Evolutionary conservation across 2,113 vertebrate species (phyloP).

Genomic region (Brachyhypopomus gauderio): DNA sequence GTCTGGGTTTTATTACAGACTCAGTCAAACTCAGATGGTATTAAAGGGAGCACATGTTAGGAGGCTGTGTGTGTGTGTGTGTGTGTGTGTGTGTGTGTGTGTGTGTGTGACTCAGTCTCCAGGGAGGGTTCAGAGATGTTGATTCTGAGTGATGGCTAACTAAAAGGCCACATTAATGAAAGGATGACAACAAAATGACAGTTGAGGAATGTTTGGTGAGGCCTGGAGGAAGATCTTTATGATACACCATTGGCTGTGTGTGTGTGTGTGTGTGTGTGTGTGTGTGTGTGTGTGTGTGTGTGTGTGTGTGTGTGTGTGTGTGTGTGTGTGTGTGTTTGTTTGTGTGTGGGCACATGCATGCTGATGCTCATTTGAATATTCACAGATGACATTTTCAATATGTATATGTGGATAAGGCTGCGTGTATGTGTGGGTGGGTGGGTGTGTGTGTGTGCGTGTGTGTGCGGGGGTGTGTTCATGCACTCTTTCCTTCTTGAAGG

Average conservation of each 20-base stretch:
- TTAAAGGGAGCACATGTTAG: constrained; percentile 1
- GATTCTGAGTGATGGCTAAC: constrained; percentile 38
- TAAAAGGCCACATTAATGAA: constrained; percentile 46
- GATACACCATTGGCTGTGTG: constrained; percentile 47
- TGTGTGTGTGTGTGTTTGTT: not conserved
- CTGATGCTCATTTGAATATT: too few species aligned
- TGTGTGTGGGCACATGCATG: not conserved
- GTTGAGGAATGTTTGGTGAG: constrained; percentile 27
- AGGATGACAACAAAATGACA: constrained; percentile 40
- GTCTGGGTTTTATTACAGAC: constrained; percentile 7
- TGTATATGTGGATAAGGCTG: not conserved
- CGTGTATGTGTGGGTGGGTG: not conserved
- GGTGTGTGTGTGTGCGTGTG: not conserved
- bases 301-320: not conserved
- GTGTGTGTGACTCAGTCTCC: constrained; percentile 27
- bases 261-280: constrained; percentile 18
- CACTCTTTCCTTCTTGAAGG: not conserved
- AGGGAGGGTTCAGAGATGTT: constrained; percentile 18
- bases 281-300: not conserved
- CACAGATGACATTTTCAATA: not conserved
- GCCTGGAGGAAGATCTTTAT: constrained; percentile 25
- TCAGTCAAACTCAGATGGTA: constrained; percentile 18
- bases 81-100: constrained; percentile 27
- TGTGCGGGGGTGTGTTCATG: not conserved
- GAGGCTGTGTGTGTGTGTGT: constrained; percentile 26